Conservation (phyloP, 1,140 invertebrate genomes). For the Conus betulinus region DNA sequence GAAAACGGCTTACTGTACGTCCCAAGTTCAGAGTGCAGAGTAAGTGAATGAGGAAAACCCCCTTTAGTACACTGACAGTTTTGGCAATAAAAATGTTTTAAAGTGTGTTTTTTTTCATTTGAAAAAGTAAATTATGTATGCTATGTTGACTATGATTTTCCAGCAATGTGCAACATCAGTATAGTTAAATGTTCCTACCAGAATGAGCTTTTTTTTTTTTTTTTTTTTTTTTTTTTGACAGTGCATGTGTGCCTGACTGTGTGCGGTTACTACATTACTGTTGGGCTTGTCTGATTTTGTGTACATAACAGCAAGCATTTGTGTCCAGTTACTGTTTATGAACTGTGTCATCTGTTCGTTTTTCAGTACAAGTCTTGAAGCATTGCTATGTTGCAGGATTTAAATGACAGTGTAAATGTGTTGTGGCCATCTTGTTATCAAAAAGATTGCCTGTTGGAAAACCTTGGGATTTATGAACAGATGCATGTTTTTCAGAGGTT, state of each 20-base stretch:
- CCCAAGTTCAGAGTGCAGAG: neutral
- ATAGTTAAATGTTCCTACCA: no score
- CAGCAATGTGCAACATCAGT: no score
- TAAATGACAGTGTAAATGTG: no score
- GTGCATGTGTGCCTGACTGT: neutral
- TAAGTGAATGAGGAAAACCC: neutral
- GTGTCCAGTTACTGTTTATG: neutral
- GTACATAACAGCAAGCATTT: neutral
- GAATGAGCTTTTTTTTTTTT: no score
- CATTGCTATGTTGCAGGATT: neutral
- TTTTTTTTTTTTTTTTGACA: neutral
- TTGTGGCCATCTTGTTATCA: no score
- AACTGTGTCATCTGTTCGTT: neutral
- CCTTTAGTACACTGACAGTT: neutral
- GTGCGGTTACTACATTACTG: neutral
- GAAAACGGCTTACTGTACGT: no score
- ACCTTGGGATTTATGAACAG: no score
- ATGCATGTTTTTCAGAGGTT: no score
- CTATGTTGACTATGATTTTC: no score
- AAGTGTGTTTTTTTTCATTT: neutral
- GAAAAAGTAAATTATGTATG: neutral
- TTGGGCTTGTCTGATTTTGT: neutral
- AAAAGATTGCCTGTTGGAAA: no score
- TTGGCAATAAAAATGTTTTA: neutral
- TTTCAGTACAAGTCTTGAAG: neutral